These are phyloP conservation scores for Andrena fulva DNA, from an alignment of 2,888 invertebrate genomes.

Conservation along the genomic window DNA sequence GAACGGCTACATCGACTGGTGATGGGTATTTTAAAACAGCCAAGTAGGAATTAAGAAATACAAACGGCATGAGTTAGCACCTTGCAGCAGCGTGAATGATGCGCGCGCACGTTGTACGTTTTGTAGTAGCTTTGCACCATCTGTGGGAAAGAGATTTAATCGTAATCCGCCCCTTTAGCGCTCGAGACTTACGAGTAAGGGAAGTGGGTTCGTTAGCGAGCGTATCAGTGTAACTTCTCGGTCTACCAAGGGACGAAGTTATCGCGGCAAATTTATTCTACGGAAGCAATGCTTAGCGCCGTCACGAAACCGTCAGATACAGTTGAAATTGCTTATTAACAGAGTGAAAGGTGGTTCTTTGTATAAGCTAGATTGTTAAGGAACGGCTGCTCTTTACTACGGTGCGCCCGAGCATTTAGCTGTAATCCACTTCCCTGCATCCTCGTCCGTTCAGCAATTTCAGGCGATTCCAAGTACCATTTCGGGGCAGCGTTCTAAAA, in stretches of 20 bases:
- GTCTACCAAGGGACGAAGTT: constrained; percentile 12
- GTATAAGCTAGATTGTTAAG: not conserved
- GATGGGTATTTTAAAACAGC: no score
- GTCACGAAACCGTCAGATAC: no score
- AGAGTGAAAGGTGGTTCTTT: not conserved
- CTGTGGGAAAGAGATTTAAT: constrained; percentile 57
- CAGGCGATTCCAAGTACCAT: constrained; percentile 20
- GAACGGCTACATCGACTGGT: no score
- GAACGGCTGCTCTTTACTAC: not conserved
- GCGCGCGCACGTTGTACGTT: constrained; percentile 25
- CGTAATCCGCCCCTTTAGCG: constrained; percentile 30
- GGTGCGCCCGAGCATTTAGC: not conserved
- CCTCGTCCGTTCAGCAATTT: constrained; percentile 14
- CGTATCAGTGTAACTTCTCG: constrained; percentile 25
- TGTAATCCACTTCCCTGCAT: not conserved
- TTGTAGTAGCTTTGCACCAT: constrained; percentile 33
- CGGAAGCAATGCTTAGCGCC: not conserved
- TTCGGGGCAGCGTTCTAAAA: constrained; percentile 40
- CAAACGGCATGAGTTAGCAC: constrained; percentile 18
- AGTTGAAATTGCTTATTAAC: not conserved
- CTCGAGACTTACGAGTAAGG: constrained; percentile 33
- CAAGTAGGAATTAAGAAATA: not conserved
- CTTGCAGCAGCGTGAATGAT: not conserved
- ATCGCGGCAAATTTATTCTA: not conserved
- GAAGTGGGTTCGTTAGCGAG: constrained; percentile 39